phyloP scores from a whole-genome alignment of 1,140 invertebrate genomes.

The Formica selysi region DNA sequence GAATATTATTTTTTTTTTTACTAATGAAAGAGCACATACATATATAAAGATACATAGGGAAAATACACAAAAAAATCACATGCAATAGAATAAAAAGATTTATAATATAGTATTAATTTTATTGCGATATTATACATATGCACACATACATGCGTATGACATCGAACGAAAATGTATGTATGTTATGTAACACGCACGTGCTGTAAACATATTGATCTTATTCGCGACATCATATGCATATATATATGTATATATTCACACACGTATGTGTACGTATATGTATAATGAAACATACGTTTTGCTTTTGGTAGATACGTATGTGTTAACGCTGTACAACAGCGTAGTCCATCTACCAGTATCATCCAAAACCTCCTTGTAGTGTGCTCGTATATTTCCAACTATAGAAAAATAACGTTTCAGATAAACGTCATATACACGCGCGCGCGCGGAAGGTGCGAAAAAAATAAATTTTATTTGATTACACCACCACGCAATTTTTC shows the following conservation, averaged over 20 bases:
- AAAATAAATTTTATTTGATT: slow-evolving; percentile 45
- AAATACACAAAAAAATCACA: neutral
- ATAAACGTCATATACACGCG: slow-evolving; percentile 28
- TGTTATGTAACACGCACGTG: neutral
- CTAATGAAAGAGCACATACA: too few relatives aligned
- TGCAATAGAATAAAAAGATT: neutral
- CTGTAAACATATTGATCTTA: neutral
- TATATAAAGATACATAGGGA: neutral
- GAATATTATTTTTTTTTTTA: too few relatives aligned
- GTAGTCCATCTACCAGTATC: slow-evolving; percentile 51
- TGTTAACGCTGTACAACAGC: slow-evolving; percentile 54
- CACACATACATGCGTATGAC: slow-evolving; percentile 57
- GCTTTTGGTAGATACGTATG: slow-evolving; percentile 32
- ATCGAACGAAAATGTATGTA: neutral
- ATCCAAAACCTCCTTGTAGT: slow-evolving; percentile 26
- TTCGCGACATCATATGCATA: neutral
- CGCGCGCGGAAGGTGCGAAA: slow-evolving; percentile 25
- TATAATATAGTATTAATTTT: slow-evolving; percentile 63
- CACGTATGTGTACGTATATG: slow-evolving; percentile 55
- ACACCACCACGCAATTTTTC: neutral
- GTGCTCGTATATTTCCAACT: slow-evolving; percentile 41
- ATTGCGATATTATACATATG: slow-evolving; percentile 62
- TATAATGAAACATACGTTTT: slow-evolving; percentile 56
- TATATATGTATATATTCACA: neutral
- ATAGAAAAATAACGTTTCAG: slow-evolving; percentile 64